Conservation (phyloP, 2,797 vertebrate genomes). For the Taeniopygia guttata region DNA sequence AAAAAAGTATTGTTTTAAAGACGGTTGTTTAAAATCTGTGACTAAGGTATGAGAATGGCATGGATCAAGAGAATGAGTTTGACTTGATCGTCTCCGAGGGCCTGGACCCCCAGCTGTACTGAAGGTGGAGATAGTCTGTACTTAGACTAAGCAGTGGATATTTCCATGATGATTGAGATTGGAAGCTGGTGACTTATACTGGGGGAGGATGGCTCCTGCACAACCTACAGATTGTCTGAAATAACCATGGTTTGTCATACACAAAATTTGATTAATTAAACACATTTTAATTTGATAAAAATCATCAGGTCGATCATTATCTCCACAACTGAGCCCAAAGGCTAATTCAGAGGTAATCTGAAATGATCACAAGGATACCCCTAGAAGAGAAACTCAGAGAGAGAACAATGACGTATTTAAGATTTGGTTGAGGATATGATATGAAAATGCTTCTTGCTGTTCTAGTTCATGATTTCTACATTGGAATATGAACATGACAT, state of each 20-base stretch:
- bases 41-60: neutral
- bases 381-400: neutral
- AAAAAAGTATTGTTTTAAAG: neutral
- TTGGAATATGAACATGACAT: neutral
- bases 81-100: neutral
- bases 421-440: neutral
- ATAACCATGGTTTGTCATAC: neutral
- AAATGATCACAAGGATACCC: neutral
- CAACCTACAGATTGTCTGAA: neutral
- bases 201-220: neutral
- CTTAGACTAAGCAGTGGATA: neutral
- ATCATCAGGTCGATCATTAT: neutral
- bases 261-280: neutral
- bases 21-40: neutral
- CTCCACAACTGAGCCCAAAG: neutral
- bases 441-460: neutral
- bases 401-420: neutral
- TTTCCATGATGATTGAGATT: neutral
- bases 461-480: neutral
- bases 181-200: neutral
- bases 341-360: neutral
- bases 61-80: neutral
- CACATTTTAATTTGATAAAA: neutral
- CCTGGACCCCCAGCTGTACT: accelerated
- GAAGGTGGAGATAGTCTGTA: neutral